Conservation (phyloP, 1,140 invertebrate species). For the Drosophila novamexicana region DNA sequence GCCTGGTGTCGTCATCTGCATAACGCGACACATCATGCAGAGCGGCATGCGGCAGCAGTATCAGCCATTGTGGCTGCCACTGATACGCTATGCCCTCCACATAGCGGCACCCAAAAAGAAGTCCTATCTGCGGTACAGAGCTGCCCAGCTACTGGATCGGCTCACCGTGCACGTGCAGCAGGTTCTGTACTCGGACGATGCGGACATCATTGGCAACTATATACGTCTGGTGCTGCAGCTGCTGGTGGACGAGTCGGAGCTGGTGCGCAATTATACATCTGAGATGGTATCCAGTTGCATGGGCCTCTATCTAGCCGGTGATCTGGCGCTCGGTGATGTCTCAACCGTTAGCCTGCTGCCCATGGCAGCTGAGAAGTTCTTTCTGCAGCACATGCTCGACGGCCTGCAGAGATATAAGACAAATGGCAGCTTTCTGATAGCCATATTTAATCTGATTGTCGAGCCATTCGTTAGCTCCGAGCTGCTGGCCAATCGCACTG, state of each 20-base stretch:
- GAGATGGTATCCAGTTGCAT: constrained; percentile 41
- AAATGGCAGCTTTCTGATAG: constrained; percentile 39
- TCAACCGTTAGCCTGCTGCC: constrained; percentile 37
- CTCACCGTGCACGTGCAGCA: constrained; percentile 5
- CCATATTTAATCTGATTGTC: constrained; percentile 51
- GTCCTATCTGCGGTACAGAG: constrained; percentile 45
- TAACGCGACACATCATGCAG: constrained; percentile 15
- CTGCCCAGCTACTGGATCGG: constrained; percentile 33
- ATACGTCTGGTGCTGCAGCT: constrained; percentile 57
- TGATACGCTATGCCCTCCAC: constrained; percentile 35
- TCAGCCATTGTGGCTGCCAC: constrained; percentile 2
- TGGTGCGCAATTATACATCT: constrained; percentile 60
- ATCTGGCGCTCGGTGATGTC: neutral
- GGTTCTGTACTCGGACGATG: constrained; percentile 26
- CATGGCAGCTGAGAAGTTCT: constrained; percentile 34
- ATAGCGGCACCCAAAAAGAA: constrained; percentile 31
- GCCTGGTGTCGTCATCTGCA: constrained; percentile 43
- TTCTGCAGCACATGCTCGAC: constrained; percentile 37
- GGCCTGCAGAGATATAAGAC: constrained; percentile 11
- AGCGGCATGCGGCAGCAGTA: constrained; percentile 1
- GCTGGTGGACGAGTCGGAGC: constrained; percentile 71
- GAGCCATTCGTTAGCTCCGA: constrained; percentile 43
- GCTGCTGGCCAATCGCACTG: neutral
- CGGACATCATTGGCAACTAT: constrained; percentile 50
- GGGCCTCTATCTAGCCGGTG: neutral